phyloP scores from a whole-genome alignment of 2,888 invertebrate species.

The Deroplatys truncata region DNA sequence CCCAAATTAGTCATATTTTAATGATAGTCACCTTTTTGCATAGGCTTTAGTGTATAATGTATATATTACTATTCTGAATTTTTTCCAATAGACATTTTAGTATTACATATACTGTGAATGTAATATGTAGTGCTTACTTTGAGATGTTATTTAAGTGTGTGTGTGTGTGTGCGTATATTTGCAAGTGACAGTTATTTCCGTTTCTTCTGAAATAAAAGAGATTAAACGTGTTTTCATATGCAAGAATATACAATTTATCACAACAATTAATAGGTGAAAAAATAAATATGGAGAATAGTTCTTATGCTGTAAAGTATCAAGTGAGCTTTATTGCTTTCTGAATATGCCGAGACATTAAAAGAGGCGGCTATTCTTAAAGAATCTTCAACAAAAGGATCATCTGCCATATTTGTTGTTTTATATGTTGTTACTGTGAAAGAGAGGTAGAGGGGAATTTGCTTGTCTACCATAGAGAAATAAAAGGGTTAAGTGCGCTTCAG shows the following conservation, averaged over 20 bases:
- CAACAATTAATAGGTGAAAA: neutral
- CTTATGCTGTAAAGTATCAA: too few relatives aligned
- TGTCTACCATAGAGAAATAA: too few relatives aligned
- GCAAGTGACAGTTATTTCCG: neutral
- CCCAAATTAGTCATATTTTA: neutral
- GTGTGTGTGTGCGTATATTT: neutral
- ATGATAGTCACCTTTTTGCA: neutral
- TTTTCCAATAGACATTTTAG: neutral
- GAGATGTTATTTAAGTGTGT: neutral
- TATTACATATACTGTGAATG: neutral
- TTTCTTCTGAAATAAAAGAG: neutral
- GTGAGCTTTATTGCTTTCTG: neutral
- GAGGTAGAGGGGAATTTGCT: too few relatives aligned
- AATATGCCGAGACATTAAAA: neutral
- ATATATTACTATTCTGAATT: neutral
- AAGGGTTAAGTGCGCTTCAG: too few relatives aligned
- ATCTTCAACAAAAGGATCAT: too few relatives aligned
- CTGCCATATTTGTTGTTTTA: too few relatives aligned
- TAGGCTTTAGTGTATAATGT: neutral
- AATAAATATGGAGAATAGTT: too few relatives aligned
- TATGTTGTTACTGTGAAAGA: too few relatives aligned
- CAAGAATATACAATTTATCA: neutral
- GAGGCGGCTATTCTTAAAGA: too few relatives aligned
- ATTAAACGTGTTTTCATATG: neutral
- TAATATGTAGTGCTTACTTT: neutral